Percentiles rank a stretch among this genome's conserved stretches.
Evolutionary conservation across 1,140 invertebrate species (phyloP).

Genomic region (Anoplophora glabripennis): DNA sequence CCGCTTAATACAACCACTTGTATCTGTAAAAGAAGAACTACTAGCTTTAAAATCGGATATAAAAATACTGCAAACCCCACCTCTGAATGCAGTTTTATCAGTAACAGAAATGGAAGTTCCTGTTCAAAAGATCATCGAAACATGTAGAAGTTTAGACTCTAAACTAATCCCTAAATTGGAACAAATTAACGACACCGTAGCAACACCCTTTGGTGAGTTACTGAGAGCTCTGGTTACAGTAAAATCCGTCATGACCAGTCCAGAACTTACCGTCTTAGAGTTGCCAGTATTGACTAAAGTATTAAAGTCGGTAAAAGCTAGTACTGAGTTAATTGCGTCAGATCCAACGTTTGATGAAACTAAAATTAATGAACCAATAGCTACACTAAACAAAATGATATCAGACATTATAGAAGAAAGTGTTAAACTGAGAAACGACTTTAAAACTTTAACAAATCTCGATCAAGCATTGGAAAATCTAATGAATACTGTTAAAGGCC

Average conservation of each 20-base stretch:
- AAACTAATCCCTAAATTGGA: slow-evolving; percentile 2
- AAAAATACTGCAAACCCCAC: neutral
- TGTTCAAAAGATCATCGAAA: slow-evolving; percentile 4
- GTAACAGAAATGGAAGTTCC: slow-evolving; percentile 9
- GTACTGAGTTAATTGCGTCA: slow-evolving; percentile 7
- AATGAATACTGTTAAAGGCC: neutral
- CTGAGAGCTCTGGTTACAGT: neutral
- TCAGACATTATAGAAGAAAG: slow-evolving; percentile 15
- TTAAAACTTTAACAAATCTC: slow-evolving; percentile 21
- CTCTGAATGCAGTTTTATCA: slow-evolving; percentile 5
- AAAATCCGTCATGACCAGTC: slow-evolving; percentile 6
- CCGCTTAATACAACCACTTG: slow-evolving; percentile 14
- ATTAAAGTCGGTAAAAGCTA: slow-evolving; percentile 7
- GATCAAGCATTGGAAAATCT: slow-evolving; percentile 9
- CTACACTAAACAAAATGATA: neutral
- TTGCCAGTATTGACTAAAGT: slow-evolving; percentile 12
- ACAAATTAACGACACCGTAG: slow-evolving; percentile 2
- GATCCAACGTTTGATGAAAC: slow-evolving; percentile 4
- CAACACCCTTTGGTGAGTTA: slow-evolving; percentile 7
- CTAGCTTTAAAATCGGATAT: slow-evolving; percentile 6
- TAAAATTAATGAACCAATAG: slow-evolving; percentile 4
- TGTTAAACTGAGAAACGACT: slow-evolving; percentile 26
- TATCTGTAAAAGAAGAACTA: neutral
- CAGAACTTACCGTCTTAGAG: slow-evolving; percentile 21
- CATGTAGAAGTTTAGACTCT: neutral